phyloP scores from a whole-genome alignment of 2,888 invertebrate species.

The Meta bourneti region DNA sequence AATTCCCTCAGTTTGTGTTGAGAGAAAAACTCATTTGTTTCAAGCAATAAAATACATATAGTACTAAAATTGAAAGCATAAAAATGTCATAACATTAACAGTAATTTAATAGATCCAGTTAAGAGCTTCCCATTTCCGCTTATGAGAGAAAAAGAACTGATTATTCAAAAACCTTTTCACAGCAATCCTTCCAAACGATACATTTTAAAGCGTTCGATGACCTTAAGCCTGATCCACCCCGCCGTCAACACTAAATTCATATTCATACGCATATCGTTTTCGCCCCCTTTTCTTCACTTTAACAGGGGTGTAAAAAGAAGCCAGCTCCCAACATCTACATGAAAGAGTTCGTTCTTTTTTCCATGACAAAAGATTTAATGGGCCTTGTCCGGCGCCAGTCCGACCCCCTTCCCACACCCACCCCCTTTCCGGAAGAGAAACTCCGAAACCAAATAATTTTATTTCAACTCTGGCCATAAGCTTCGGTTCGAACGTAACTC shows the following conservation, averaged over 20 bases:
- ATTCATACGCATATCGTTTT: not conserved
- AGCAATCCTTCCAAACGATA: constrained; percentile 1
- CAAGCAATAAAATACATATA: too few relatives aligned
- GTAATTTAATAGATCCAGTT: too few relatives aligned
- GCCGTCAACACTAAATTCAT: not conserved
- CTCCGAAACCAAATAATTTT: constrained; percentile 50
- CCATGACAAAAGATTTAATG: constrained; percentile 73
- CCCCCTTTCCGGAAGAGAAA: constrained; percentile 29
- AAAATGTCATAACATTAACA: too few relatives aligned
- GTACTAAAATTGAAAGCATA: too few relatives aligned
- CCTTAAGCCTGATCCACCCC: not conserved
- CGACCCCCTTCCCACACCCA: not conserved
- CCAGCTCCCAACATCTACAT: constrained; percentile 8
- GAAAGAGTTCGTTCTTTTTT: constrained; percentile 46
- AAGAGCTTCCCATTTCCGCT: too few relatives aligned
- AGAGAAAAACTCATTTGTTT: too few relatives aligned
- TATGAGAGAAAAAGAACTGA: too few relatives aligned
- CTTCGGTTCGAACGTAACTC: not conserved
- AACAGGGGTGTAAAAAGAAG: constrained; percentile 31
- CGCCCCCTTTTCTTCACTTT: not conserved
- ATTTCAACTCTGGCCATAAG: not conserved
- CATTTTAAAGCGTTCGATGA: not conserved
- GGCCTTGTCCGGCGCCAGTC: constrained; percentile 62
- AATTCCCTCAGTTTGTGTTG: too few relatives aligned
- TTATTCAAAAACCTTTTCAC: too few relatives aligned